Base-by-base conservation (phyloP, 2,797 vertebrate species). In the Bradypus variegatus region DNA sequence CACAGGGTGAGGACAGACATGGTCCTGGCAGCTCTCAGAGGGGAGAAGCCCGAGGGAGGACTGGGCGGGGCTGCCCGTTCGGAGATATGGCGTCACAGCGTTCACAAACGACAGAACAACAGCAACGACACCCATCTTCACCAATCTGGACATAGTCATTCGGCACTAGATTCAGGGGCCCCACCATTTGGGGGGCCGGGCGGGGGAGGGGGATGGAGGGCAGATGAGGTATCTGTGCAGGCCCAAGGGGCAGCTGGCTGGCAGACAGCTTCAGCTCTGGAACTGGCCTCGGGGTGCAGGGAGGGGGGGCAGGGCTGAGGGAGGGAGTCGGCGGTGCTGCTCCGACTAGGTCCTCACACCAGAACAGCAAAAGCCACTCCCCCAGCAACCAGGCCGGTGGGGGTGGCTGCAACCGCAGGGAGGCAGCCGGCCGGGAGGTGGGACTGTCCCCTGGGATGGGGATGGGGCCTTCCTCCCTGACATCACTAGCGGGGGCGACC, bases 91-190 rank as follows among this genome's bases (percentile, higher is more conserved):
- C 90, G 31, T 96, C 94, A 96, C 96, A 96, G 95, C 94, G 50
- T 95, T 96, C 95, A 96, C 95, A 45, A 93, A 96, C 80, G 3
- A 93, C 88, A 88, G 88, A 93, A 95, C 78, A 94, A 95, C 89
- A 95, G 90, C 94, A 94, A 96, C 95, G 91, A 93, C 94, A 96
- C 92, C 95, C 96, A 96, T 94, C 23, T 4, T 90, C 95, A 96
- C 96, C 96, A 93, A 94, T 96, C 95, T 94, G 95, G 96, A 96
- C 96, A 90, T 95, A 83, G 96, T 96, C 94, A 93, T 95, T 95
- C 95, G 90, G 96, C 96, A 96, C 96, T 95, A 95, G 93, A 90
- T 93, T 93, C 88, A 19, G 78, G 90, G 79, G 55, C 92, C 95
- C 93, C 92, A 50, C 76, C 50, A 82, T 25, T 50, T 23, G n/a